Evolutionary conservation across 2,888 invertebrate species (phyloP), one percentile per base, ranked within the genome.

Genomic region (Caenorhabditis virilis): DNA sequence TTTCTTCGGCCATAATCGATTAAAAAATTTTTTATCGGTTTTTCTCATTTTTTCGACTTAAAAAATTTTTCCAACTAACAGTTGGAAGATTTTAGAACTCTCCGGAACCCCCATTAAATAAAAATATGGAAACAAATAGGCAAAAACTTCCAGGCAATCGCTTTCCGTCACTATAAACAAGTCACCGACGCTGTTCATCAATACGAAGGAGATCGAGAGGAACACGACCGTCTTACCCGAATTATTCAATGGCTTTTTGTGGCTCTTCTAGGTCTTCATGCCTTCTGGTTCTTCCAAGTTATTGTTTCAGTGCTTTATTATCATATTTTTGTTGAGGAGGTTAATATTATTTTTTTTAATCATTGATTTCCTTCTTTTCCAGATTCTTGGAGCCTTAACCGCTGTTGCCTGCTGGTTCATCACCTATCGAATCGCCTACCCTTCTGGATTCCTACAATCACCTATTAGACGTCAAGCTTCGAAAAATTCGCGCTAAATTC

Each of bases 301-400:
- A 87, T 93, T 3, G 90, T 90, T 35, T 95, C 97, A 1, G 90
- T 93, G 84, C 83, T 97, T 7, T 98, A 95, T 84, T 95, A 94
- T 85, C 98, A 98, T 84, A 90, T 91, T 48, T 91, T 95, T 90
- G 89, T 93, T 25, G 95, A 98, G 84, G 97, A 98, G 84, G 89
- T 97, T 22, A 41, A 25, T 33, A 7, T 33, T 35, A 4, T 30
- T 11, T 15, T 45, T 38, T 18, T 1, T 43, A 11, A 46, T 46
- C 16, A 9, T 15, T 20, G 23, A 26, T 46, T 30, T 11, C 9
- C 18, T 43, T 33, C n/a, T 9, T 48, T 55, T 69, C 23, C 46
- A 74, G 72, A 61, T 74, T n/a, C 58, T 78, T 18, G 82, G 80
- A 27, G 78, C 74, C 0, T 42, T 69, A 0, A 55, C 69, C 20